These are phyloP conservation scores for Corynorhinus townsendii DNA, from an alignment of 2,113 vertebrate genomes.

Conservation along the genomic window DNA sequence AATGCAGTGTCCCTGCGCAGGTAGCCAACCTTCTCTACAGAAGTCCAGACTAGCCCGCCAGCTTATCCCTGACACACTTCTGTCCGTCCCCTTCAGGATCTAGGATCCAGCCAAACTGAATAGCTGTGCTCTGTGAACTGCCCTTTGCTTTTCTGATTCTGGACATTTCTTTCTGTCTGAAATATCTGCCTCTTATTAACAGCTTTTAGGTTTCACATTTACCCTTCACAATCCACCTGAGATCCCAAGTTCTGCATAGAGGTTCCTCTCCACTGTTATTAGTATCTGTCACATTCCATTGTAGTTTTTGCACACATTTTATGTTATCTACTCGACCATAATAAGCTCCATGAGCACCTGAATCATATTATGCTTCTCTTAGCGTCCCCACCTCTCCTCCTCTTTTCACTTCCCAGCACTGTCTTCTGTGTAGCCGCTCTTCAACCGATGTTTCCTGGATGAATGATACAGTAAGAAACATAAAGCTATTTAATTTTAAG, in stretches of 20 bases:
- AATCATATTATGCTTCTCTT: not conserved
- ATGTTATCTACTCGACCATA: not conserved
- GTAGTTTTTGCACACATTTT: not conserved
- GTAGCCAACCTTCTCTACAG: not conserved
- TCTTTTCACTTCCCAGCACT: not conserved
- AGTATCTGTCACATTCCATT: not conserved
- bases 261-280: not conserved
- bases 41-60: no score
- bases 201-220: not conserved
- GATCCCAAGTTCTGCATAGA: not conserved
- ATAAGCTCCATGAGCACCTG: not conserved
- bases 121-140: not conserved
- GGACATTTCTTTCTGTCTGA: not conserved
- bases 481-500: slow-evolving; percentile 17
- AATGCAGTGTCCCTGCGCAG: not conserved
- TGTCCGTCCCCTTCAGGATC: not conserved
- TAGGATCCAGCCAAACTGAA: not conserved
- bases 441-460: slow-evolving; percentile 20
- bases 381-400: not conserved
- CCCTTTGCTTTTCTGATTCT: not conserved
- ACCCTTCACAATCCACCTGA: not conserved
- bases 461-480: not conserved
- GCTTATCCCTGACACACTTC: not conserved
- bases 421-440: not conserved
- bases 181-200: not conserved